A percentile compares a stretch with the other conserved stretches of the same genome.
Conservation (phyloP, 2,888 invertebrate species). For the Watsonalla binaria region DNA sequence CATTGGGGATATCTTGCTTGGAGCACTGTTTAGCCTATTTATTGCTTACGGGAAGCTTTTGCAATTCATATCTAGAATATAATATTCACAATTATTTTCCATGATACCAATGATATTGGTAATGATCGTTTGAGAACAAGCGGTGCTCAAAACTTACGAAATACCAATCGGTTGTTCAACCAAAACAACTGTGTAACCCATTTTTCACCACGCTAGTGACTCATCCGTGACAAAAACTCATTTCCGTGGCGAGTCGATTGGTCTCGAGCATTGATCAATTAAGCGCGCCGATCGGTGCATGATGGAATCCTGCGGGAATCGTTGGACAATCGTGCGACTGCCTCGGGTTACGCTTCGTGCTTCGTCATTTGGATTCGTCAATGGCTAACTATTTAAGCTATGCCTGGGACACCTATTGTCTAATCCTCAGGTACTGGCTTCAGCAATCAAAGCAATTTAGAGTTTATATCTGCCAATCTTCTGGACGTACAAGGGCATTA, state of each 20-base stretch:
- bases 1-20: slow-evolving; percentile 37
- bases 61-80: no score
- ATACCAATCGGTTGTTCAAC: slow-evolving; percentile 3
- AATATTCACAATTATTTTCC: no score
- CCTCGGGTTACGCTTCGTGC: slow-evolving; percentile 34
- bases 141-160: neutral
- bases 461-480: no score
- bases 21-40: slow-evolving; percentile 39
- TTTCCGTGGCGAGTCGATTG: slow-evolving; percentile 68
- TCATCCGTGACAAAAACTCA: slow-evolving; percentile 52
- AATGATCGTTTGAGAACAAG: neutral
- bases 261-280: slow-evolving; percentile 74
- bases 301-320: slow-evolving; percentile 69
- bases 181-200: slow-evolving; percentile 24
- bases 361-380: slow-evolving; percentile 6
- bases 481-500: no score
- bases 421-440: neutral
- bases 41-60: slow-evolving; percentile 13
- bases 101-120: neutral
- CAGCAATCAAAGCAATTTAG: no score
- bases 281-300: slow-evolving; percentile 52
- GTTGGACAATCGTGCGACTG: slow-evolving; percentile 31
- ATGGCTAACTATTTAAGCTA: neutral
- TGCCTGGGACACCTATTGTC: neutral
- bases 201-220: slow-evolving; percentile 34